Base-by-base conservation (phyloP, 2,888 invertebrate genomes). In the Arrhopalites spinosus region DNA sequence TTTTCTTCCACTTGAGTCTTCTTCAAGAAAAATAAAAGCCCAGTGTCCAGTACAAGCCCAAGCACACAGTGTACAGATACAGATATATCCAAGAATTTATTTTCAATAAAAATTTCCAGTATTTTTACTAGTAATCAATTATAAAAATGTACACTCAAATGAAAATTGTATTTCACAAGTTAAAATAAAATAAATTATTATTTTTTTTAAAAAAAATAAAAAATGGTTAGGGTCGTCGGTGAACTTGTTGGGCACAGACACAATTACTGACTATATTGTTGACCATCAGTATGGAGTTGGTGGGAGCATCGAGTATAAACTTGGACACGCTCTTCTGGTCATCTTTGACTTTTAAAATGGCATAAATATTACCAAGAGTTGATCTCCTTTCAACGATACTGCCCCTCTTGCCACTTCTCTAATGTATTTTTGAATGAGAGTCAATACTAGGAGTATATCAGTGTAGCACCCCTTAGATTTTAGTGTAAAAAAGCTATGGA, bases 261-360 rank as follows among this genome's bases (percentile, higher is more conserved):
- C 63, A 63, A 72, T 72, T 71, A 78, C 78, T 78, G 74, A 76
- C 11, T 45, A 45, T 36, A 36, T 36, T 36, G 36, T 36, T 36
- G 36, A 11, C 36, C 36, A 36, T 36, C 36, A 36, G 11, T 11
- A n/a, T n/a, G n/a, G n/a, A n/a, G n/a, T n/a, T n/a, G 3, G 36
- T 20, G 20, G 25, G 47, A 27, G 36, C 67, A 20, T 20, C 25
- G 23, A 25, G 25, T 7, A 23, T 43, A 45, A 47, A 20, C 67
- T 75, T 67, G 59, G 78, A 75, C 77, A 78, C 78, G 78, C 77
- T 78, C 77, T 77, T 75, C 75, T 78, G 75, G 77, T 73, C 78
- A 78, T 74, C 76, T 43, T 73, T 77, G 50, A 77, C 75, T 77
- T 69, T 53, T 53, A 72, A n/a, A 61, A 61, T 72, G 72, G 72